Evolutionary conservation across 2,888 invertebrate genomes (phyloP).

Genomic region (Alviniconcha strummeri): DNA sequence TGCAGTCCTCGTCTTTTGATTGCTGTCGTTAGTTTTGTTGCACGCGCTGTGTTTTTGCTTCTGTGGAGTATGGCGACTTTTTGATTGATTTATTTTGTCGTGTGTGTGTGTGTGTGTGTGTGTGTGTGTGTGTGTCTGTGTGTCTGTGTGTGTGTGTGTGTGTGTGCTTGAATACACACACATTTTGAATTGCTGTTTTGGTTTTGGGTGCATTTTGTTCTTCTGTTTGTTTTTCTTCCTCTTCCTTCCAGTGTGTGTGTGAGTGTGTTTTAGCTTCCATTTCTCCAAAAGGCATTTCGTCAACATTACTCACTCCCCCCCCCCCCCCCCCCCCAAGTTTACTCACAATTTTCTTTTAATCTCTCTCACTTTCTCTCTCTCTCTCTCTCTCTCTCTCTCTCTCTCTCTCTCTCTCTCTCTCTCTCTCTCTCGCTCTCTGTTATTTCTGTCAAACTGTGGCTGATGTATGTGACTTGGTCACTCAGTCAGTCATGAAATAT

Average conservation of each 20-base stretch:
- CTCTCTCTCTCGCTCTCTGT: neutral
- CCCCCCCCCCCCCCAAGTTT: neutral
- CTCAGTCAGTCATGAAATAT: too few species aligned
- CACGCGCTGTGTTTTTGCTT: too few species aligned
- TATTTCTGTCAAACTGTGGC: too few species aligned
- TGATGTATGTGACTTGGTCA: too few species aligned
- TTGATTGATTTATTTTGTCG: neutral
- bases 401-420: conserved; percentile 16
- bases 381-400: conserved; percentile 9
- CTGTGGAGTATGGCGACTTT: too few species aligned
- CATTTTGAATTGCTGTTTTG: too few species aligned
- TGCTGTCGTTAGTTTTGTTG: too few species aligned
- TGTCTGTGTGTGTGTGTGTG: neutral
- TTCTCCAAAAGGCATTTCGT: too few species aligned
- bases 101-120: conserved; percentile 9
- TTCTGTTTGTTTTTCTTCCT: neutral
- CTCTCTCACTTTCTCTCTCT: neutral
- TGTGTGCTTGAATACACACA: neutral
- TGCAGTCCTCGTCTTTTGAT: too few species aligned
- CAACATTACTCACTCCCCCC: neutral
- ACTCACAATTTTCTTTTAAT: neutral
- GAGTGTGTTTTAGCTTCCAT: too few species aligned
- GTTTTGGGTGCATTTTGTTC: neutral
- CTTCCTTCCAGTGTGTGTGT: neutral
- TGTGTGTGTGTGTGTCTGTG: neutral